Conservation (phyloP, 1,140 invertebrate genomes). For the Cryptotermes secundus region DNA sequence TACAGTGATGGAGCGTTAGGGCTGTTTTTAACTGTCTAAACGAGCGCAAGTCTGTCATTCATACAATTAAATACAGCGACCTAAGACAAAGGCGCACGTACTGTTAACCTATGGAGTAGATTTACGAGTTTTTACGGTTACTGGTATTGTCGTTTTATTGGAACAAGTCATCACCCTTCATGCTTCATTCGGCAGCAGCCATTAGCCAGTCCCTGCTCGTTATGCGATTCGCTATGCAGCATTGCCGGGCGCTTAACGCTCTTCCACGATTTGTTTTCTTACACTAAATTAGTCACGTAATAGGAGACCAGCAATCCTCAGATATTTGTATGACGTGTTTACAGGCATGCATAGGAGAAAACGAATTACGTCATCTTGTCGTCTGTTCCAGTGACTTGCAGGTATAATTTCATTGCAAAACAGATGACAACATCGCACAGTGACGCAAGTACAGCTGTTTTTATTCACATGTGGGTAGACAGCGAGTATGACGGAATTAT, state of each 20-base stretch:
- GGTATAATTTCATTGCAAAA: neutral
- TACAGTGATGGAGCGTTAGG: no score
- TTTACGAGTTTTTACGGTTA: neutral
- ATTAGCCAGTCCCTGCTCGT: neutral
- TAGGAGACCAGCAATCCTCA: neutral
- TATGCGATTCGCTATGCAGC: neutral
- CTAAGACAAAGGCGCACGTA: no score
- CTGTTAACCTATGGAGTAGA: no score
- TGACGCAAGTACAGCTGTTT: neutral
- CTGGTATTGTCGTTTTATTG: neutral
- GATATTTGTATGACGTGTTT: neutral
- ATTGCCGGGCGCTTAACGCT: neutral
- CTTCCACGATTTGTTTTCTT: neutral
- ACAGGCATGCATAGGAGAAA: neutral
- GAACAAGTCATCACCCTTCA: neutral
- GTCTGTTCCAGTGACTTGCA: neutral
- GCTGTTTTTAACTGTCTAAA: no score
- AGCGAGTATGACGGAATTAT: neutral
- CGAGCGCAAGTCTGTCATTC: no score
- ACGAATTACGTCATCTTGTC: neutral
- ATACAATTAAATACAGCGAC: no score
- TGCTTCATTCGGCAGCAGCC: neutral
- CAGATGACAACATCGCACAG: neutral
- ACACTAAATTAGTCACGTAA: neutral
- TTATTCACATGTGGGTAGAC: conserved; percentile 1